Percentiles rank a stretch among this genome's conserved stretches.
phyloP scores from a whole-genome alignment of 2,113 vertebrate species.

The Xiphias gladius region DNA sequence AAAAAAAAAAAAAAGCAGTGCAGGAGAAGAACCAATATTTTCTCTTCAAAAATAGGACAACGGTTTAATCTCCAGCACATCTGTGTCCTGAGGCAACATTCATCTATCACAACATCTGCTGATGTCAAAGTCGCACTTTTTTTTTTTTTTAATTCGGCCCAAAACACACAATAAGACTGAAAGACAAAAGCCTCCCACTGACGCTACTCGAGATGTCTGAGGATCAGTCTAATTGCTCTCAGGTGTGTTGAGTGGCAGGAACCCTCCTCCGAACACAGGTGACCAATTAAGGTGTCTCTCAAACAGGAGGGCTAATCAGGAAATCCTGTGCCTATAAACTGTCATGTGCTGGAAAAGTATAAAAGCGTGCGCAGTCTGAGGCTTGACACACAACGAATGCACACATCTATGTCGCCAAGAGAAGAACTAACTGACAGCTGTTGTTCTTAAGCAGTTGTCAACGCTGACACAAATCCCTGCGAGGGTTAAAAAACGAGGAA shows the following conservation, averaged over 20 bases:
- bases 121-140: neutral
- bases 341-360: neutral
- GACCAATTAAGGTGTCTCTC: neutral
- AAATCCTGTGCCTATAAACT: neutral
- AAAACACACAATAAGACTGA: no score
- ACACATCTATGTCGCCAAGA: neutral
- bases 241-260: conserved; percentile 1
- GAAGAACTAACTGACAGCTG: neutral
- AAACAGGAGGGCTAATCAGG: neutral
- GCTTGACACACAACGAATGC: neutral
- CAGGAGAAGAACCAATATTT: neutral
- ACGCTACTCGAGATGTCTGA: no score
- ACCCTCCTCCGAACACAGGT: neutral
- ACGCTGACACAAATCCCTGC: no score
- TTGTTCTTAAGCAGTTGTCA: no score
- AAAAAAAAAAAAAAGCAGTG: neutral
- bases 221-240: neutral
- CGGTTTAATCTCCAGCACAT: neutral
- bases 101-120: neutral
- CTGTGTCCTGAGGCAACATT: neutral
- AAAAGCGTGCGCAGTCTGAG: neutral
- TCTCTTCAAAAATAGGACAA: neutral
- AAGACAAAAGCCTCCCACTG: neutral
- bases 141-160: no score
- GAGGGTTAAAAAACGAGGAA: neutral